Base-by-base conservation (phyloP, 2,113 vertebrate genomes). In the Eira barbara region DNA sequence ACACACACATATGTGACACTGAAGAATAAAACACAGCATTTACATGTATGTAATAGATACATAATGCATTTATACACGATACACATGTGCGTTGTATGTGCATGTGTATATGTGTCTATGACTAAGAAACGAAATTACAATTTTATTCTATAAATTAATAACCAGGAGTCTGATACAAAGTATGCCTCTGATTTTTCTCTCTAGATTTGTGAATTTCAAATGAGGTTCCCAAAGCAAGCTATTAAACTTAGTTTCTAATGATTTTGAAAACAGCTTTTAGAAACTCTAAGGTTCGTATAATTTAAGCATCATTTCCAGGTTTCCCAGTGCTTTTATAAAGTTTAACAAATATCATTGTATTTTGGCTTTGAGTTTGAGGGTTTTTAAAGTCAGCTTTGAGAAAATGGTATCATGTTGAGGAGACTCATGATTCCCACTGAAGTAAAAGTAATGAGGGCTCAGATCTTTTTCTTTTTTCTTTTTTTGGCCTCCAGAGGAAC, bases 281-380 rank as follows among this genome's bases (percentile, higher is more conserved):
- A 90, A 95, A 65, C 12, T 86, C 23, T 52, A 88, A 81, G 5
- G 1, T 83, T 90, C 57, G 23, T 83, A 76, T 69, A 87, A 89
- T 83, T 86, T 91, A 63, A 95, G 23, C 23, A 78, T 86, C 45
- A 89, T 81, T 91, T 95, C 5, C 34, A 91, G 42, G 39, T 59
- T 83, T 82, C 34, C 78, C 12, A 86, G 78, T 91, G 73, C 61
- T 82, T 95, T 79, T 91, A 69, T 69, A 86, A 96, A 97, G 47
- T 23, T 86, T 74, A 80, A 78, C 27, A 91, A 95, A 89, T 88
- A 81, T 23, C 61, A 76, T 95, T 89, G 80, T 7, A 45, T 49
- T 81, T 76, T 69, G 67, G 67, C 59, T 97, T 63, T 83, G 52
- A 93, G 34, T 94, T 89, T 85, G 67, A 69, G 73, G 88, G 65